Percentiles rank a stretch among this genome's conserved stretches.
Evolutionary conservation across 2,113 vertebrate species (phyloP).

Genomic region (Gulo gulo): DNA sequence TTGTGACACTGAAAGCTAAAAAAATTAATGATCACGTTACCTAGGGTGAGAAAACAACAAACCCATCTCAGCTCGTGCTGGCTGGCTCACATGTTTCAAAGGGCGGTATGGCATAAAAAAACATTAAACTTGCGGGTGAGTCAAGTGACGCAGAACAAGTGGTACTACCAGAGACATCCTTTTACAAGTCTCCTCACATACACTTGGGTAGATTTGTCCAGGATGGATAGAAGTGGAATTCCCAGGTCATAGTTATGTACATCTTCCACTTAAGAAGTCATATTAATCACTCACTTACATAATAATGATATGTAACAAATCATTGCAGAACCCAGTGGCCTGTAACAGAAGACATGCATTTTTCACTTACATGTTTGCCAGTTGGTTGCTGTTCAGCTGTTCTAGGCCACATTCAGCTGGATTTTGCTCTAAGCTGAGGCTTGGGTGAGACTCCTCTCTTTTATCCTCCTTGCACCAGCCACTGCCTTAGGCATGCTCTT

Average conservation of each 20-base stretch:
- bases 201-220: fast-evolving
- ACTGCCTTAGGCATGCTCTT: background rate
- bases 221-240: background rate
- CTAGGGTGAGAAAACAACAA: background rate
- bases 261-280: background rate
- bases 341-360: background rate
- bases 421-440: background rate
- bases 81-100: background rate
- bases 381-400: background rate
- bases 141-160: background rate
- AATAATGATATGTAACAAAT: background rate
- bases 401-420: background rate
- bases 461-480: background rate
- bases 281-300: background rate
- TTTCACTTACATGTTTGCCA: background rate
- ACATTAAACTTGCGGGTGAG: background rate
- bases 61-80: background rate
- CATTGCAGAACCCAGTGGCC: background rate
- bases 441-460: background rate
- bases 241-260: background rate
- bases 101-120: background rate
- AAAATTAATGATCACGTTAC: background rate
- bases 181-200: background rate
- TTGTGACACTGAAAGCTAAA: background rate
- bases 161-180: background rate